Conservation (phyloP, 2,797 vertebrate species). For the Columba guinea region DNA sequence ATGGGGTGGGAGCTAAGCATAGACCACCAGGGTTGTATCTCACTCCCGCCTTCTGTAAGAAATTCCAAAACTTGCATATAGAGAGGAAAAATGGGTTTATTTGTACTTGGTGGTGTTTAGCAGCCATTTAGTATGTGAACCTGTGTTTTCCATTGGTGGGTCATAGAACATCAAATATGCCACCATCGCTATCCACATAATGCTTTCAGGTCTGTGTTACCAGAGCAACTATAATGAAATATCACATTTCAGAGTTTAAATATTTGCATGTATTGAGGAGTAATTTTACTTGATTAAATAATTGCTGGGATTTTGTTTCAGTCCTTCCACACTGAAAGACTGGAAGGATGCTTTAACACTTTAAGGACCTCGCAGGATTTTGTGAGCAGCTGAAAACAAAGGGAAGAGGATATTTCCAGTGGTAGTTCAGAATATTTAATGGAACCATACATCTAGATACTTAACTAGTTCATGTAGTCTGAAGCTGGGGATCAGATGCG, state of each 20-base stretch:
- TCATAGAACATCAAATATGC: not conserved
- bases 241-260: not conserved
- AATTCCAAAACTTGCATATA: not conserved
- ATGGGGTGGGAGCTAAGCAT: rapidly evolving
- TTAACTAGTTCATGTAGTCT: not conserved
- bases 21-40: not conserved
- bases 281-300: not conserved
- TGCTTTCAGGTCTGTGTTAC: not conserved
- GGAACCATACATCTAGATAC: not conserved
- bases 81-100: not conserved
- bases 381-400: not conserved
- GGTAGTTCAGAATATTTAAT: not conserved
- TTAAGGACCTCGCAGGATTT: not conserved
- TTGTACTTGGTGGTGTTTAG: not conserved
- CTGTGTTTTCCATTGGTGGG: not conserved
- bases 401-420: not conserved
- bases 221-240: not conserved
- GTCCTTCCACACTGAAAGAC: not conserved
- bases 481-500: not conserved
- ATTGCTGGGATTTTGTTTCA: not conserved
- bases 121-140: not conserved
- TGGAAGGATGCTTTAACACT: not conserved
- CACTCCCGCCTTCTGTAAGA: not conserved
- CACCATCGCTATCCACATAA: not conserved
- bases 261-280: not conserved